A percentile compares a stretch with the other conserved stretches of the same genome.
phyloP scores from a whole-genome alignment of 2,113 vertebrate species.

The Spea multiplicata region DNA sequence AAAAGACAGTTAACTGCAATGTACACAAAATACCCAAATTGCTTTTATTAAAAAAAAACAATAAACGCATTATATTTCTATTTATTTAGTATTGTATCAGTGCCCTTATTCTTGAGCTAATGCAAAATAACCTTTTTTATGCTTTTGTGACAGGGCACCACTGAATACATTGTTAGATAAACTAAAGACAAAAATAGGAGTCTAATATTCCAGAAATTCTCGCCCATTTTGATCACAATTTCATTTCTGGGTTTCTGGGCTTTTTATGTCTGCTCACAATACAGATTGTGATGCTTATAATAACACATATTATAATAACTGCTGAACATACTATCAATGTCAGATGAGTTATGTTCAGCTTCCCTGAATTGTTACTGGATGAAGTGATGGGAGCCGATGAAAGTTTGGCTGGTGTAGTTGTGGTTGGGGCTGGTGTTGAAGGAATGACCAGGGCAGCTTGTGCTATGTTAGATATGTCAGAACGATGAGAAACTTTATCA shows the following conservation, averaged over 20 bases:
- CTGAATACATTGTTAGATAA: too few relatives aligned
- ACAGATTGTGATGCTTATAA: constrained; percentile 28
- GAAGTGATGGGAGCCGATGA: not conserved
- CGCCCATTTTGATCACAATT: not conserved
- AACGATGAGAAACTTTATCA: constrained; percentile 45
- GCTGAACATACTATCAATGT: constrained; percentile 14
- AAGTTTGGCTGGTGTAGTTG: not conserved
- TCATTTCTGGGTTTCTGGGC: constrained; percentile 4
- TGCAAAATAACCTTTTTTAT: too few relatives aligned
- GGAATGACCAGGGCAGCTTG: constrained; percentile 47
- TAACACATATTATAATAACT: constrained; percentile 20
- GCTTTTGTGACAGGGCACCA: too few relatives aligned
- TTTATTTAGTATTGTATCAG: too few relatives aligned
- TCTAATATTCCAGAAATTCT: too few relatives aligned
- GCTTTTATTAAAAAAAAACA: too few relatives aligned
- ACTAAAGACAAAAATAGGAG: too few relatives aligned
- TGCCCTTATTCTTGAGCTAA: too few relatives aligned
- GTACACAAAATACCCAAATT: too few relatives aligned
- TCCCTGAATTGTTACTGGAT: not conserved
- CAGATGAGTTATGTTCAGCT: not conserved
- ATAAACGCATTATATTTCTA: too few relatives aligned
- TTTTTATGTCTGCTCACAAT: constrained; percentile 4
- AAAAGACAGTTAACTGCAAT: too few relatives aligned
- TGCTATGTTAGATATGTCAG: constrained; percentile 60
- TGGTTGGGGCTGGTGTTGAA: not conserved